Evolutionary conservation across 2,888 invertebrate genomes (phyloP).

Genomic region (Drosophila picticornis): DNA sequence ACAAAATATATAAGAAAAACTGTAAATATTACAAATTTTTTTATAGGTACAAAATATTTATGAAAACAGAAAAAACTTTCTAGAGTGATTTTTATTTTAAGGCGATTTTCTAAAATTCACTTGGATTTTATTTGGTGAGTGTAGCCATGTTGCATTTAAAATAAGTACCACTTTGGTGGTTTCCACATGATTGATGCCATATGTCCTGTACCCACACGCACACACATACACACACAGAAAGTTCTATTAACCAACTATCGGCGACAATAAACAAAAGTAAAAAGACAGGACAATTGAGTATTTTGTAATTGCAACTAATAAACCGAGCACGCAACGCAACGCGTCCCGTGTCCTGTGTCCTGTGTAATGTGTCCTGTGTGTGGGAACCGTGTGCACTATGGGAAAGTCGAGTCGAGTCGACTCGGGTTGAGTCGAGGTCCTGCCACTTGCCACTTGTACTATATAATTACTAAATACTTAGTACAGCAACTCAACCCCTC

Average conservation of each 20-base stretch:
- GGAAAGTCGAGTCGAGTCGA: conserved; percentile 43
- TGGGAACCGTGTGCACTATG: conserved; percentile 68
- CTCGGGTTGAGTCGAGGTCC: conserved; percentile 21
- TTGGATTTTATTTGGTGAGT: conserved; percentile 2
- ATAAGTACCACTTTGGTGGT: conserved; percentile 60
- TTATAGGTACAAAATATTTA: neutral
- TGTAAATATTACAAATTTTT: neutral
- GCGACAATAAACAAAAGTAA: conserved; percentile 44
- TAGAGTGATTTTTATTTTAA: neutral
- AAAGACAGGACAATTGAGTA: conserved; percentile 53
- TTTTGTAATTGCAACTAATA: conserved; percentile 71
- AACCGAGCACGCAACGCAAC: conserved; percentile 63
- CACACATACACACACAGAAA: neutral
- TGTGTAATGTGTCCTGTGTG: conserved; percentile 29
- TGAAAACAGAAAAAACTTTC: neutral
- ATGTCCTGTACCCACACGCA: conserved; percentile 47
- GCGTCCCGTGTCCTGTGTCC: conserved; percentile 5
- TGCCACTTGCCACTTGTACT: conserved; percentile 42
- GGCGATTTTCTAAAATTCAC: neutral
- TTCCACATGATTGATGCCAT: conserved; percentile 81
- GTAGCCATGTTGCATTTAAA: conserved; percentile 47
- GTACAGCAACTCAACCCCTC: conserved; percentile 18
- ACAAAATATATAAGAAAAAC: too few species aligned
- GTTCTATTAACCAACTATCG: conserved; percentile 36
- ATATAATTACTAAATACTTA: conserved; percentile 65